These are phyloP conservation scores for Ivindomyrus marchei DNA, from an alignment of 2,113 vertebrate species.

Conservation along the genomic window DNA sequence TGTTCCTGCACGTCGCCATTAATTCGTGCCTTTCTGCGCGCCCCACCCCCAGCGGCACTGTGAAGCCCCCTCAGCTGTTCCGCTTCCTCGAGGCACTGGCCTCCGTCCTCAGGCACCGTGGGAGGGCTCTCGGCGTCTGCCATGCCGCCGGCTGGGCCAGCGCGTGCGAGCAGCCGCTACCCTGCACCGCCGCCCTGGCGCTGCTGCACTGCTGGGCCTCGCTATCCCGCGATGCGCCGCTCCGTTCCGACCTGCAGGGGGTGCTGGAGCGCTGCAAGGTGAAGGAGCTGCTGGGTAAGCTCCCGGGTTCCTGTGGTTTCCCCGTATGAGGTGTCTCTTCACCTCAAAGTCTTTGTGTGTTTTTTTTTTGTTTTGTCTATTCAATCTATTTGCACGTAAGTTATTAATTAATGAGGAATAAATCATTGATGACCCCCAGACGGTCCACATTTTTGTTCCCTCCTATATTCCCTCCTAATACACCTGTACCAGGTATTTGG, in stretches of 20 bases:
- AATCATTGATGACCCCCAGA: background rate
- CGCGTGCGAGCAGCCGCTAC: conserved; percentile 55
- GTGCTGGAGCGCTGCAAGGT: conserved; percentile 58
- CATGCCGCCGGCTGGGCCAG: conserved; percentile 52
- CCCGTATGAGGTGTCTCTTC: background rate
- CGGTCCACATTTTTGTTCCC: background rate
- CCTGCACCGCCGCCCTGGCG: conserved; percentile 59
- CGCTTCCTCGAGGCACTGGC: conserved; percentile 59
- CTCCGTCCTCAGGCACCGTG: conserved; percentile 70
- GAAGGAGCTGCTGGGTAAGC: conserved; percentile 73
- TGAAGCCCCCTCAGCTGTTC: conserved; percentile 55
- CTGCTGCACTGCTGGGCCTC: conserved; percentile 76
- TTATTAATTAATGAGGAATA: background rate
- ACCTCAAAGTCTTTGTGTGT: background rate
- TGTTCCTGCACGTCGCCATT: background rate
- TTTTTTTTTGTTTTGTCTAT: background rate
- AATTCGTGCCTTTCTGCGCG: background rate
- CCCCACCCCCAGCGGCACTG: conserved; percentile 51
- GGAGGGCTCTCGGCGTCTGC: conserved; percentile 46
- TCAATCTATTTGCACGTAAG: background rate
- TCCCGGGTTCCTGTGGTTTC: background rate
- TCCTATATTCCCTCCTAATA: background rate
- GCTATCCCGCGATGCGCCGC: conserved; percentile 43
- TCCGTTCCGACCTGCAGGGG: conserved; percentile 60
- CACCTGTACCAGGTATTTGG: background rate